Base-by-base conservation (phyloP, 1,140 invertebrate species). In the Spodoptera litura region DNA sequence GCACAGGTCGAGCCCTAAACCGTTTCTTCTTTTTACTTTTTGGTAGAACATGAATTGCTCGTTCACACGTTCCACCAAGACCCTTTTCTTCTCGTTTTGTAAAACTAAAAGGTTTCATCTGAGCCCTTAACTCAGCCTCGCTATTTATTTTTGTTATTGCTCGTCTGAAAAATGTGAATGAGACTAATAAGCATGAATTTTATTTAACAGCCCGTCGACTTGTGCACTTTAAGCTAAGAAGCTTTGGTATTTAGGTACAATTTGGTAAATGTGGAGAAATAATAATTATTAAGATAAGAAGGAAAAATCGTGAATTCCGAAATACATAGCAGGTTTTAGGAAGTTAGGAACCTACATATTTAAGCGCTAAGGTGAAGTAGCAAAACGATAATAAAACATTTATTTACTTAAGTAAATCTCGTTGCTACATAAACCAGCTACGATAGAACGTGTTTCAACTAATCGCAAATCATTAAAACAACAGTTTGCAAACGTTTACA, bases 1-100 rank as follows among this genome's bases (percentile, higher is more conserved):
- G 96, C 35, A 97, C 95, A 0, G 96, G 96, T 79, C 96, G 96
- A 0, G 96, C 96, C 85, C 92, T 95, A 81, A 97, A 97, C 49
- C 93, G 94, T 61, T 95, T 95, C 51, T 92, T 91, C 83, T 92
- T 95, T 72, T 89, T 91, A 27, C 74, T 73, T 79, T 91, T 91
- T 5, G 87, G 90, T 12, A 91, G 15, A 31, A 83, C 81, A 38
- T 89, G 87, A 20, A 77, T 80, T 10, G 85, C 89, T 76, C 87
- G 83, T 5, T 88, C 95, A 91, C 83, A 97, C 82, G 87, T 95
- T 62, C 95, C 92, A 10, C 76, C 75, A 0, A 79, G 27, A 9
- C 93, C 89, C 79, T 95, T 93, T 86, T 96, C 95, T 81, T 96
- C 96, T 72, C 95, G 86, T 83, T 94, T 95, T 3, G 95, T 95